phyloP scores from a whole-genome alignment of 2,113 vertebrate species.

The Chaetorhynchus papuensis region DNA sequence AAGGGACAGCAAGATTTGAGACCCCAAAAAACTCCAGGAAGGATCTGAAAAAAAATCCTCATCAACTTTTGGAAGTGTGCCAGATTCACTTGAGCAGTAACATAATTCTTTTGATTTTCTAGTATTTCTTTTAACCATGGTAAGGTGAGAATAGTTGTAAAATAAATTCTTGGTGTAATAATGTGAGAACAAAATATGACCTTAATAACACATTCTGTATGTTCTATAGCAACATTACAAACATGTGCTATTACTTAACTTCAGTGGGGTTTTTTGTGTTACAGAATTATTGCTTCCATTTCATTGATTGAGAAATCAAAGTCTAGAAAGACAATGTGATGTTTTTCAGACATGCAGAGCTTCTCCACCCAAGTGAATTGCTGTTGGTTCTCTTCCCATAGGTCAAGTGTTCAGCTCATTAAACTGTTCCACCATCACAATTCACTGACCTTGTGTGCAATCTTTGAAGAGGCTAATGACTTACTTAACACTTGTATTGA shows the following conservation, averaged over 20 bases:
- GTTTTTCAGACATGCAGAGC: background rate
- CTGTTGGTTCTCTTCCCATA: background rate
- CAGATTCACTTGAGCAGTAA: background rate
- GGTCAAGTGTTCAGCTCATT: conserved; percentile 35
- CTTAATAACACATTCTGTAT: background rate
- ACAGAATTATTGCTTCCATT: background rate
- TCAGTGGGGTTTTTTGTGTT: background rate
- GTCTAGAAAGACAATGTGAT: background rate
- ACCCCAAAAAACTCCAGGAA: background rate
- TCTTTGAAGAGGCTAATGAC: conserved; percentile 38
- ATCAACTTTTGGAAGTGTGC: background rate
- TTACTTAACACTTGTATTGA: conserved; percentile 40
- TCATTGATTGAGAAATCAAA: conserved; percentile 6
- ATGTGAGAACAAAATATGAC: background rate
- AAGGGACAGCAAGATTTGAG: background rate
- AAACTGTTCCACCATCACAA: conserved; percentile 37
- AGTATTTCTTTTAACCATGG: background rate
- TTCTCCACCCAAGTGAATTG: background rate
- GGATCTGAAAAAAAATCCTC: background rate
- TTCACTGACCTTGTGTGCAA: background rate
- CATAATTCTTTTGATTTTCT: background rate
- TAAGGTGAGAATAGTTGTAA: background rate
- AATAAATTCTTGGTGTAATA: background rate
- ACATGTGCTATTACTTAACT: background rate
- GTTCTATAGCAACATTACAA: background rate